Evolutionary conservation across 2,888 invertebrate species (phyloP).

Genomic region (Cryptocephalus moraei): DNA sequence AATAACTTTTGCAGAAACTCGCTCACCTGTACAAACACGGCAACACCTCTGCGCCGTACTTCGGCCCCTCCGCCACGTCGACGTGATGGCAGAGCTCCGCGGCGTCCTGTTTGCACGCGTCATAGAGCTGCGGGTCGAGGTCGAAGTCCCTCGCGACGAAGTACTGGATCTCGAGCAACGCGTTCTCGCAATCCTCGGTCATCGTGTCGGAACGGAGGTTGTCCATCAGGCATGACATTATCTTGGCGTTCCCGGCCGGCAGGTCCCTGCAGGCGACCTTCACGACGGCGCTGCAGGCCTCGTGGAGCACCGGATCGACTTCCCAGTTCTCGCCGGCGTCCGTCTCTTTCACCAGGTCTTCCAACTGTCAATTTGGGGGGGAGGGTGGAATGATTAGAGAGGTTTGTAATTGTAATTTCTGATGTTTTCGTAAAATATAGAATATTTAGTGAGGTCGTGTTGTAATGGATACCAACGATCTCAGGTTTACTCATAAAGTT

Average conservation of each 20-base stretch:
- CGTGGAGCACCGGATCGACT: constrained; percentile 81
- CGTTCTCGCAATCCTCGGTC: constrained; percentile 82
- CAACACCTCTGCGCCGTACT: constrained; percentile 72
- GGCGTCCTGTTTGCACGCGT: constrained; percentile 82
- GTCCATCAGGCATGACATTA: constrained; percentile 91
- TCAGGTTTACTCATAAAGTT: too few relatives aligned
- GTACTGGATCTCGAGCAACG: constrained; percentile 91
- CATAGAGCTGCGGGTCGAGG: constrained; percentile 79
- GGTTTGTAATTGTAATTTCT: too few relatives aligned
- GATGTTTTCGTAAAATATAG: too few relatives aligned
- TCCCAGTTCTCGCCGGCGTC: constrained; percentile 95
- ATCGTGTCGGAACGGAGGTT: constrained; percentile 76
- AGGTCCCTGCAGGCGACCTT: constrained; percentile 64
- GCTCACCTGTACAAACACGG: constrained; percentile 73
- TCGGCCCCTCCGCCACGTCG: constrained; percentile 69
- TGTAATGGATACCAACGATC: too few relatives aligned
- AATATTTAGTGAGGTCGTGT: too few relatives aligned
- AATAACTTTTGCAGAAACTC: not conserved
- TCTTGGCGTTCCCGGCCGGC: constrained; percentile 65
- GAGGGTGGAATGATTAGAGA: not conserved
- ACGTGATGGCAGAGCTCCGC: constrained; percentile 69
- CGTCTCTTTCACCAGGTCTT: constrained; percentile 70
- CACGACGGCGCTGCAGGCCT: constrained; percentile 80
- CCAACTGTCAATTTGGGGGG: constrained; percentile 53
- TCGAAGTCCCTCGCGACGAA: constrained; percentile 94